Evolutionary conservation across 2,113 vertebrate genomes (phyloP), one percentile per base, ranked within the genome.

Genomic region (Gymnobelideus leadbeateri): DNA sequence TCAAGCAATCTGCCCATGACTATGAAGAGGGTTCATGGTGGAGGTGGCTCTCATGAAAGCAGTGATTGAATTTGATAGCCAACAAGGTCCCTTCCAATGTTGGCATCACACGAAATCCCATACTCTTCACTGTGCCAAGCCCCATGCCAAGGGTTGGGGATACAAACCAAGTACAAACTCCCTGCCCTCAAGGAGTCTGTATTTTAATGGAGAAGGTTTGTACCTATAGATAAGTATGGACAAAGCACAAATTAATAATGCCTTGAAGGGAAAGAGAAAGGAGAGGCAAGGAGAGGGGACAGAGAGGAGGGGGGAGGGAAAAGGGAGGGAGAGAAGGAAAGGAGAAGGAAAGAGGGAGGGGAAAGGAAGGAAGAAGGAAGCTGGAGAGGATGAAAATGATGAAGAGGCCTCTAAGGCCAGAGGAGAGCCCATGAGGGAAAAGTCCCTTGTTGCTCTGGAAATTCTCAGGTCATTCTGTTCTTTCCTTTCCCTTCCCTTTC

Each of bases 231-330:
- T 84, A 8, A 37, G 37, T 23, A 43, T 84, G n/a, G n/a, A 84
- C 19, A 84, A 21, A 37, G 37, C 68, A 77, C 1, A 19, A 77
- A 77, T 19, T 23, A 43, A 43, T 68, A 12, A 10, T 37, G 28
- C 19, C n/a, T 84, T 43, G n/a, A 23, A 8, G 68, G 68, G 3
- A 19, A 19, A 19, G 31, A 77, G 37, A 37, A 68, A 37, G 61
- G 10, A 16, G 31, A 31, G 28, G 61, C 47, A 68, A 11, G 61
- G 61, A 14, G 31, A 57, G 25, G 57, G 28, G 9, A 28, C 26
- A 96, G 95, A 97, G 96, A 12, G 91, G 77, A 95, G 51, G 95
- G 94, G 90, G 93, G 55, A 8, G 28, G 2, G 21, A 6, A 11
- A 11, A 31, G 28, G 28, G 25, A 57, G 8, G 7, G 9, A 26